Evolutionary conservation across 2,888 invertebrate species (phyloP), one percentile per base, ranked within the genome.

Genomic region (Zaprionus obscuricornis): DNA sequence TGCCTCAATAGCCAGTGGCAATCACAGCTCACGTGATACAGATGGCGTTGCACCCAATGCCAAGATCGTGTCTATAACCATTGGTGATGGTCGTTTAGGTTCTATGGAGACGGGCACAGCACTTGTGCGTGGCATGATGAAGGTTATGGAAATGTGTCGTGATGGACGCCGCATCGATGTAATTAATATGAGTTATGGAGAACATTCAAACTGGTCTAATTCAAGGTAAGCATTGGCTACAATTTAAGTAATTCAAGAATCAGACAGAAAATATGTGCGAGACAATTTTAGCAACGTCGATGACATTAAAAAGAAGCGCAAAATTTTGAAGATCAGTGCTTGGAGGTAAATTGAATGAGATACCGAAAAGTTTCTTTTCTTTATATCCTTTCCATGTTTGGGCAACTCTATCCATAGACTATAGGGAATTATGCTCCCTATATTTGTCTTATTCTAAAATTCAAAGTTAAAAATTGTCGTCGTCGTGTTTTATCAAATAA

Each of bases 101-200:
- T 94, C 97, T 1, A 99, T 98, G 98, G 99, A 99, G 92, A 99
- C 99, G 0, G 98, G 98, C 10, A 95, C 97, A 0, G 96, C 97
- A 0, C 90, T 99, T 3, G 95, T 97, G 1, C 92, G 99, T 65
- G 98, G 98, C 5, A 98, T 98, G 92, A 95, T 96, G 74, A 94
- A 95, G 89, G 92, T 97, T 26, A 96, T 96, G 95, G 94, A 95
- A 83, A 88, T 94, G 11, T 92, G 92, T 36, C 91, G 92, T 74
- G 90, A 85, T 1, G 90, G 90, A 0, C 91, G 90, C 77, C 92
- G 92, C 77, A 92, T 97, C 43, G 96, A 99, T 88, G 94, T 99
- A 0, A 96, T 99, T 73, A 99, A 99, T 90, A 98, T 98, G 96
- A 98, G 98, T 87, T 99, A 98, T 83, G 99, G 99, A 0, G 99